These are phyloP conservation scores for Philopotamus ludificatus DNA, from an alignment of 1,140 invertebrate species.

Conservation along the genomic window DNA sequence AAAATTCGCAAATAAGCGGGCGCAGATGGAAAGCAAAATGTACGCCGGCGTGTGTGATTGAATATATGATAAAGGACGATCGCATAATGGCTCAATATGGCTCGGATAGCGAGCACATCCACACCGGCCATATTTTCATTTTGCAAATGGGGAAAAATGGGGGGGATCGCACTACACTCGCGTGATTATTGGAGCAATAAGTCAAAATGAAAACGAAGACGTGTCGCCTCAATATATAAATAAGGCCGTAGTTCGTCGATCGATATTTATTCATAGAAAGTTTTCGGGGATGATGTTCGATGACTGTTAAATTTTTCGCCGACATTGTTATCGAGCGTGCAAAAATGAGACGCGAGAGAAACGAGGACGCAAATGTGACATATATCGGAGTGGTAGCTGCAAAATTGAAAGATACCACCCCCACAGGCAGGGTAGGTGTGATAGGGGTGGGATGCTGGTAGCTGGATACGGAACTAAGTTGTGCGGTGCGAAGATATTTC, in stretches of 20 bases:
- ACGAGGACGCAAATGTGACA: constrained; percentile 27
- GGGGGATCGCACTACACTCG: too few relatives aligned
- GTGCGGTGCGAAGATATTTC: constrained; percentile 35
- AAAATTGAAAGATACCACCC: constrained; percentile 38
- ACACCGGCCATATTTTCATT: too few relatives aligned
- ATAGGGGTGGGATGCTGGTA: constrained; percentile 6
- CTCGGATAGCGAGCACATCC: too few relatives aligned
- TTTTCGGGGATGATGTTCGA: too few relatives aligned
- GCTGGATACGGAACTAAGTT: constrained; percentile 8
- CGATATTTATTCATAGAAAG: too few relatives aligned
- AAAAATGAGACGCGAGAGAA: constrained; percentile 22
- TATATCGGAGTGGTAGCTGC: constrained; percentile 29
- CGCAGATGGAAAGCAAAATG: constrained; percentile 21
- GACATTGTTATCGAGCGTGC: neutral
- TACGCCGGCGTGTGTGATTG: constrained; percentile 25
- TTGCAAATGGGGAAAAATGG: too few relatives aligned
- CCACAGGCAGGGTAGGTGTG: constrained; percentile 9
- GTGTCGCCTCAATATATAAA: too few relatives aligned
- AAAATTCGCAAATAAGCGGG: constrained; percentile 21
- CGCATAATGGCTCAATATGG: neutral
- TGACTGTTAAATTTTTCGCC: too few relatives aligned
- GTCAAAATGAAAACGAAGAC: too few relatives aligned
- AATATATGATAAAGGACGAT: constrained; percentile 13
- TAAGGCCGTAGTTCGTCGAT: too few relatives aligned
- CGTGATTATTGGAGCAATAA: too few relatives aligned